Base-by-base conservation (phyloP, 2,113 vertebrate species). In the Urocynchramus pylzowi region DNA sequence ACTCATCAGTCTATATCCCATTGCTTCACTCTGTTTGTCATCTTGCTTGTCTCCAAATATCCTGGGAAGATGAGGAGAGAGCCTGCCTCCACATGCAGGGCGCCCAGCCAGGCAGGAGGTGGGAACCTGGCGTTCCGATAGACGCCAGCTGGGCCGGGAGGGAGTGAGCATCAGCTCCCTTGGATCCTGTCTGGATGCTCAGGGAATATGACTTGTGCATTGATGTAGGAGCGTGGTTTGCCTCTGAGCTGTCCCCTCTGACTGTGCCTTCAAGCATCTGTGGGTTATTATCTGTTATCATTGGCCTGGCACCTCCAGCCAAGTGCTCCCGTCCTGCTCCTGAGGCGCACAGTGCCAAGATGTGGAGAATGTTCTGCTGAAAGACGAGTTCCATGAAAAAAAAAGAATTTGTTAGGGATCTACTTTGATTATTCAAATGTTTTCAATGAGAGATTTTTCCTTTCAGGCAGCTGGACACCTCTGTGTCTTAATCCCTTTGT, bases 51-150 rank as follows among this genome's bases (percentile, higher is more conserved):
- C 59, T 45, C 11, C 45, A 57, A 1, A 11, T 10, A 28, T 7
- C 33, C 77, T 67, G 42, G 28, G 71, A 79, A 27, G 56, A 31
- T 9, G 69, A 91, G 56, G 39, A 71, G 33, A 27, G 37, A 81
- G 28, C 13, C 75, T 84, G 63, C 30, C 42, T 63, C 56, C 6
- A 1, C 23, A 33, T 5, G 17, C 84, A 76, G 42, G 33, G 39
- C 0, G 0, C 33, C 30, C 41, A 22, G 56, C 39, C 74, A 64
- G 90, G 41, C 60, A 52, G 84, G 77, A 82, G 70, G 9, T 13
- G 61, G 75, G 79, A 84, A 28, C 6, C 8, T 3, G 1, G 16
- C 0, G 0, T 15, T 88, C 27, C 1, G 2, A 10, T 0, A 0
- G 20, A 31, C 0, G 1, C 42, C 90, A 83, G 87, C 74, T 76